phyloP scores from a whole-genome alignment of 1,140 invertebrate species.

The Drosophila orena region DNA sequence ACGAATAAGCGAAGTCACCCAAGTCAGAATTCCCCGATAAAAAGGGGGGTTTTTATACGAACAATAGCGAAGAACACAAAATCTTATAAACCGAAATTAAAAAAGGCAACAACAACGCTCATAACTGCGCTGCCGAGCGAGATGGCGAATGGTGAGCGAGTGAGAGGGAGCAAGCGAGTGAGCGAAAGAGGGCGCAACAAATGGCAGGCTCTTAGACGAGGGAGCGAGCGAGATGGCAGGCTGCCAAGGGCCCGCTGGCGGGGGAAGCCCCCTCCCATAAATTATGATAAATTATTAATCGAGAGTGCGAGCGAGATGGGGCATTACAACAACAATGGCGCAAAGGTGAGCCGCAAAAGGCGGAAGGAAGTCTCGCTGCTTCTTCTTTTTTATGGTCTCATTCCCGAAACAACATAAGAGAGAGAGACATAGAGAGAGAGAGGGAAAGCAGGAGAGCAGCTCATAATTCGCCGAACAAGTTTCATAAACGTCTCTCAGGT shows the following conservation, averaged over 20 bases:
- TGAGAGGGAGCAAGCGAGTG: conserved; percentile 18
- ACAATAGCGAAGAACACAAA: conserved; percentile 78
- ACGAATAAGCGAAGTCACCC: conserved; percentile 79
- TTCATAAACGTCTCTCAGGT: conserved; percentile 80
- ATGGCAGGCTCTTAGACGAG: conserved; percentile 38
- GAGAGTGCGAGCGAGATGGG: conserved; percentile 16
- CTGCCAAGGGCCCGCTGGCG: conserved; percentile 56
- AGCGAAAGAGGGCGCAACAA: conserved; percentile 42
- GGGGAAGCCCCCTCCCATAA: conserved; percentile 65
- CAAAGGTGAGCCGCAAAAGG: conserved; percentile 68
- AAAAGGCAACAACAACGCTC: conserved; percentile 73
- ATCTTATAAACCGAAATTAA: conserved; percentile 82
- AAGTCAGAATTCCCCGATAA: conserved; percentile 44
- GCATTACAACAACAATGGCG: conserved; percentile 53
- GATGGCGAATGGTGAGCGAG: conserved; percentile 5
- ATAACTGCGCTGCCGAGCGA: conserved; percentile 63
- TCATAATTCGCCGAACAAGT: conserved; percentile 83
- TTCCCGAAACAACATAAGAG: neutral
- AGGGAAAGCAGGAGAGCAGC: conserved; percentile 35
- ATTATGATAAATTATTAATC: conserved; percentile 85
- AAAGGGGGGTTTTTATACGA: conserved; percentile 21
- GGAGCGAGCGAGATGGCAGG: conserved; percentile 60
- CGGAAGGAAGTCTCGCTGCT: conserved; percentile 68
- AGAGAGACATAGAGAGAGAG: conserved; percentile 28
- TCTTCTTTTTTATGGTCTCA: conserved; percentile 9